phyloP scores from a whole-genome alignment of 2,888 invertebrate genomes.

The Ceratothoa steindachneri region DNA sequence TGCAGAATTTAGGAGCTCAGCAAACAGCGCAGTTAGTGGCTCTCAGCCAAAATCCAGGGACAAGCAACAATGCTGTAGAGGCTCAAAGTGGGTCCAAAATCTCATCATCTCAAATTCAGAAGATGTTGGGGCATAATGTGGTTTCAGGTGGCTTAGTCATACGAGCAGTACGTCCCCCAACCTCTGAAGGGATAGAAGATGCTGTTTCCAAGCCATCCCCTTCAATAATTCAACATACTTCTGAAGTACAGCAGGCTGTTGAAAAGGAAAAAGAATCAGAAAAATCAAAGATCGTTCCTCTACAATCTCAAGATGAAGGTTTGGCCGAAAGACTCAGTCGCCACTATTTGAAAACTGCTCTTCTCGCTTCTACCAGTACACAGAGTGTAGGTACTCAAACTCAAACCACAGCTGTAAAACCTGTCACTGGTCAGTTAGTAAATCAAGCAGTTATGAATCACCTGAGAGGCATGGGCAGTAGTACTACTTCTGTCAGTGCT shows the following conservation, averaged over 20 bases:
- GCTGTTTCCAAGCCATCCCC: not conserved
- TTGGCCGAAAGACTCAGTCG: conserved; percentile 40
- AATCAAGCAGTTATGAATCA: conserved; percentile 46
- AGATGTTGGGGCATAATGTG: conserved; percentile 17
- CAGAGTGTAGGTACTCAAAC: conserved; percentile 47
- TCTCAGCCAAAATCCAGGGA: conserved; percentile 36
- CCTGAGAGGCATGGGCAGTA: conserved; percentile 20
- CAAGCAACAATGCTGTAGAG: not conserved
- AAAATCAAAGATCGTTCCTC: not conserved
- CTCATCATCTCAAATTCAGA: not conserved
- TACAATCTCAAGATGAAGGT: conserved; percentile 36
- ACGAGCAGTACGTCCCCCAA: conserved; percentile 37
- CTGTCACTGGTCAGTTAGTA: conserved; percentile 42
- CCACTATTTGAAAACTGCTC: conserved; percentile 41
- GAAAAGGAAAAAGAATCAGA: not conserved
- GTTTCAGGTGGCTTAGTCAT: conserved; percentile 41
- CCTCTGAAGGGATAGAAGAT: conserved; percentile 6
- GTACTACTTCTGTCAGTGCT: conserved; percentile 18
- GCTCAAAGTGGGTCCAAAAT: not conserved
- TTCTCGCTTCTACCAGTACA: conserved; percentile 40
- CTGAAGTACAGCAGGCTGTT: not conserved
- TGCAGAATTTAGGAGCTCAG: conserved; percentile 33
- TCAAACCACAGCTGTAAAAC: conserved; percentile 44
- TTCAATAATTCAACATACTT: not conserved
- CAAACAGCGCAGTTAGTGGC: conserved; percentile 37